phyloP scores from a whole-genome alignment of 2,888 invertebrate species.

The Enoplolaimus lenunculus region DNA sequence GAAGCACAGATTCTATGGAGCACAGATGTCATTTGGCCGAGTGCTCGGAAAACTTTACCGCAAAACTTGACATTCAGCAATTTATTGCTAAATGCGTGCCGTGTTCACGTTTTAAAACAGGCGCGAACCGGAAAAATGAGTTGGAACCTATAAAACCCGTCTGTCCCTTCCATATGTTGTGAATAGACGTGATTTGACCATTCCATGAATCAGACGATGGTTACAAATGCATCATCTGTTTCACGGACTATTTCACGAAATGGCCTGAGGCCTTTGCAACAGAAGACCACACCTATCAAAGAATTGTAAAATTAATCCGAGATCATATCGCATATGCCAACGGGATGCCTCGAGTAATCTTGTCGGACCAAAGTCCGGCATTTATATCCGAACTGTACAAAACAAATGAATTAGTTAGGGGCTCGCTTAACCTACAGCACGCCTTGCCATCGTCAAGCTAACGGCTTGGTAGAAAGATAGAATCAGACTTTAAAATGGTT shows the following conservation, averaged over 20 bases:
- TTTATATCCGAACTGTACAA: background rate
- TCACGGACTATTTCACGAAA: conserved; percentile 26
- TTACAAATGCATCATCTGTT: conserved; percentile 28
- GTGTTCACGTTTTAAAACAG: too few relatives aligned
- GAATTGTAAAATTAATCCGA: conserved; percentile 31
- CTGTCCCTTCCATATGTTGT: conserved; percentile 28
- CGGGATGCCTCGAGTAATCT: background rate
- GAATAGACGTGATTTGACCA: conserved; percentile 28
- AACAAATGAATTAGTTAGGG: background rate
- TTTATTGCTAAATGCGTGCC: too few relatives aligned
- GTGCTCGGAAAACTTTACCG: too few relatives aligned
- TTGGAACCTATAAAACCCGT: too few relatives aligned
- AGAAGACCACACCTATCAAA: conserved; percentile 33
- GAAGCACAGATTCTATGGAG: too few relatives aligned
- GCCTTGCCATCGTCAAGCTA: too few relatives aligned
- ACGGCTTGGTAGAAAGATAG: too few relatives aligned
- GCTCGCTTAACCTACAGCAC: too few relatives aligned
- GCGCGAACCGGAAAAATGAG: too few relatives aligned
- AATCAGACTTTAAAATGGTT: too few relatives aligned
- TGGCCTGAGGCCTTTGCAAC: conserved; percentile 31
- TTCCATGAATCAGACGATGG: conserved; percentile 23
- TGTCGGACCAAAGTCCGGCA: background rate
- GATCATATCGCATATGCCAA: conserved; percentile 10
- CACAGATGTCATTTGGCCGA: too few relatives aligned
- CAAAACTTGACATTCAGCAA: too few relatives aligned